phyloP scores from a whole-genome alignment of 2,113 vertebrate genomes.

The Hepsetus odoe region DNA sequence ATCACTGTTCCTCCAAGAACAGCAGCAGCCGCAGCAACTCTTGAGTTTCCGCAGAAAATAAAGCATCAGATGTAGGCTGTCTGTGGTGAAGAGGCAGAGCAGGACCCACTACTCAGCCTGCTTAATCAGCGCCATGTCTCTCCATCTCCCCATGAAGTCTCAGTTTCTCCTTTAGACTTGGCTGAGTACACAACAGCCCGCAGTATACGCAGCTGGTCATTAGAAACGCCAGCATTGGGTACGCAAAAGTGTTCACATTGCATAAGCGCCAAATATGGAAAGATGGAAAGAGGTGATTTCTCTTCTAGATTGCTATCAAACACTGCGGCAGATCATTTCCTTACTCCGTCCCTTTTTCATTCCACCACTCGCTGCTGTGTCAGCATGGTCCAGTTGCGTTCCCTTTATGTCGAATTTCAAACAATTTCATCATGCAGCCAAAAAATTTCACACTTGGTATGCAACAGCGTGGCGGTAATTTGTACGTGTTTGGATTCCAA shows the following conservation, averaged over 20 bases:
- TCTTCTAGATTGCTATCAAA: constrained; percentile 66
- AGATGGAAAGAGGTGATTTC: constrained; percentile 47
- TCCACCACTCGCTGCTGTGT: constrained; percentile 68
- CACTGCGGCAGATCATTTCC: constrained; percentile 70
- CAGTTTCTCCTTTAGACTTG: constrained; percentile 24
- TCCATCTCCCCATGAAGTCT: constrained; percentile 31
- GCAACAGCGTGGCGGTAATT: constrained; percentile 75
- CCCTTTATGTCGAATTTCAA: constrained; percentile 75
- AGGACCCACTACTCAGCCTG: constrained; percentile 54
- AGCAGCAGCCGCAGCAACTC: constrained; percentile 15
- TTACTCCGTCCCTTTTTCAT: constrained; percentile 56
- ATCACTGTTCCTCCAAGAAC: constrained; percentile 19
- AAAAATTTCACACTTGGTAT: constrained; percentile 70
- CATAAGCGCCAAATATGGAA: constrained; percentile 30
- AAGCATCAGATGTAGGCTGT: constrained; percentile 65
- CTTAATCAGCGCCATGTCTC: constrained; percentile 71
- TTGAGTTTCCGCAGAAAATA: constrained; percentile 54
- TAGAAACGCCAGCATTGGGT: constrained; percentile 31
- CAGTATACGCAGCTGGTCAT: constrained; percentile 48
- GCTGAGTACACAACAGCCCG: constrained; percentile 25
- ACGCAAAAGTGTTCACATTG: constrained; percentile 18
- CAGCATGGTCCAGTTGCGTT: constrained; percentile 73
- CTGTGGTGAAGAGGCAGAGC: constrained; percentile 40
- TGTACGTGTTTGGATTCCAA: constrained; percentile 80
- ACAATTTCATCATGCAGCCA: constrained; percentile 78